Evolutionary conservation across 2,113 vertebrate species (phyloP), one percentile per base, ranked within the genome.

Genomic region (Plotosus lineatus): DNA sequence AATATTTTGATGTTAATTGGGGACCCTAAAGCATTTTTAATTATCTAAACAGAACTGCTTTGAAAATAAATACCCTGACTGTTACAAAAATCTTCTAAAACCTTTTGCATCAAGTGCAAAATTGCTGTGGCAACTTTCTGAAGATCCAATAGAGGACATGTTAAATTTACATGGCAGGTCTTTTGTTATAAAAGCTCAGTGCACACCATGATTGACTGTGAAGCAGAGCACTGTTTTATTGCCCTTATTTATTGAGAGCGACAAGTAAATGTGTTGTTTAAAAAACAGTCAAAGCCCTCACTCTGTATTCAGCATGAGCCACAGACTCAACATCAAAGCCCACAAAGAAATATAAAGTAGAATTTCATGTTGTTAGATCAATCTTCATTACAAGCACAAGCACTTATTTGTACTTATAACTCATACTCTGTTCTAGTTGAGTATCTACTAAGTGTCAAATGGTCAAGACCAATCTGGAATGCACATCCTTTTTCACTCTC

Each of bases 101-200:
- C 36, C 9, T 40, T 40, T 23, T 44, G n/a, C n/a, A n/a, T 44
- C 4, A 46, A 28, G 26, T 72, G 26, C 23, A 33, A 36, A 51
- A 51, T 21, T 36, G 17, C 46, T 23, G 9, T 75, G 31, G 65
- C 38, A 46, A 82, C 82, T 86, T 82, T 85, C 85, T 83, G 83
- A 86, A 81, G 87, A 79, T 87, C 61, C 79, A 71, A 82, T 71
- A 76, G 66, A 86, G 66, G 83, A 53, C 82, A 2, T 75, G 44
- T 82, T 79, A 83, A 77, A 85, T 87, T 89, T 82, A 76, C 82
- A 79, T 58, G 78, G 60, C 78, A 75, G 75, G 65, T 36, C 33
- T 82, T 71, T 78, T 83, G 51, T 38, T 71, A 77, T 68, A 36
- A 12, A 56, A 51, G 72, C 74, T 79, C 83, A 82, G 83, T 86